Evolutionary conservation across 2,113 vertebrate genomes (phyloP).

Genomic region (Vanacampus margaritifer): DNA sequence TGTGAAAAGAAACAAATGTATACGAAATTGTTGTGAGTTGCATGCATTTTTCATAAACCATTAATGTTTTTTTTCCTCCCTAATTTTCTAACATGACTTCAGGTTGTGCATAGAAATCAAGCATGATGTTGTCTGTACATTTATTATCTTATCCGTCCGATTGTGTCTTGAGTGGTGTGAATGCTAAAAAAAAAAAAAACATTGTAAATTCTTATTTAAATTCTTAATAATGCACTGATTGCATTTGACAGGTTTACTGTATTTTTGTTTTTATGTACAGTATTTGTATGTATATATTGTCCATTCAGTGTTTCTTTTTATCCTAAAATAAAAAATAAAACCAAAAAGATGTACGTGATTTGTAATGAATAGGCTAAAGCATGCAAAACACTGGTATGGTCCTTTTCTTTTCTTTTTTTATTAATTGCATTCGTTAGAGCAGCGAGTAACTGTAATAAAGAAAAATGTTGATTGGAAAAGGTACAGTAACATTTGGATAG

Average conservation of each 20-base stretch:
- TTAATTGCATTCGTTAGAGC: not conserved
- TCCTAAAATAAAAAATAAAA: constrained; percentile 44
- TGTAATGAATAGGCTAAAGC: constrained; percentile 59
- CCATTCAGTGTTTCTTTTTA: constrained; percentile 34
- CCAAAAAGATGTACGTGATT: constrained; percentile 50
- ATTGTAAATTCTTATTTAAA: constrained; percentile 41
- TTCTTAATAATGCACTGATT: constrained; percentile 42
- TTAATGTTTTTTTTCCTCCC: constrained; percentile 23
- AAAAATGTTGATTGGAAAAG: not conserved
- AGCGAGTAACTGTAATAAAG: not conserved
- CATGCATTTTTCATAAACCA: constrained; percentile 26
- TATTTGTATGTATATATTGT: constrained; percentile 23
- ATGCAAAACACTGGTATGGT: constrained; percentile 60
- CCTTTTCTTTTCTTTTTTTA: constrained; percentile 16
- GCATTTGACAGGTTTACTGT: constrained; percentile 43
- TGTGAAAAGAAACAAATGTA: constrained; percentile 21
- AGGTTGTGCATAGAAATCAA: constrained; percentile 29
- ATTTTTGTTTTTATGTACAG: constrained; percentile 50
- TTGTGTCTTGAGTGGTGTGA: constrained; percentile 37
- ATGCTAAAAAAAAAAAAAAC: constrained; percentile 1
- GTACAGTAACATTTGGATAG: not conserved
- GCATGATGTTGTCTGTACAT: constrained; percentile 16
- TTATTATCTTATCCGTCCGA: not conserved
- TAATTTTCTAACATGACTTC: constrained; percentile 16
- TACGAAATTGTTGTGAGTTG: constrained; percentile 23